These are phyloP conservation scores for Oscheius sp. DNA, from an alignment of 2,888 invertebrate genomes.

Conservation along the genomic window DNA sequence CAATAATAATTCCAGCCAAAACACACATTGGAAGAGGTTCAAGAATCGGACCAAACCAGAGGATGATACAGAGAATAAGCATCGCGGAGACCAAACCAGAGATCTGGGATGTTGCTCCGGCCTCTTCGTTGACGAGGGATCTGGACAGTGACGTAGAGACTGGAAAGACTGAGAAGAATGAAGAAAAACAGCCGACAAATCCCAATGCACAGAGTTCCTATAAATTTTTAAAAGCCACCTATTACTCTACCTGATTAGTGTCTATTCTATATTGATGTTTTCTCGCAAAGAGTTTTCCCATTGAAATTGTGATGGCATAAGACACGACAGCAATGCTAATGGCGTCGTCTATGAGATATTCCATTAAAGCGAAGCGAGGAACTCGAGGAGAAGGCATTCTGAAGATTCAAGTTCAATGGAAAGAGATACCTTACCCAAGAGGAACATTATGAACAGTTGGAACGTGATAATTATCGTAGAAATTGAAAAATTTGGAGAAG, in stretches of 20 bases:
- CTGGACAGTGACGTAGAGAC: constrained; percentile 52
- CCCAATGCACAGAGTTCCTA: constrained; percentile 62
- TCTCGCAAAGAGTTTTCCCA: constrained; percentile 73
- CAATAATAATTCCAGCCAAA: constrained; percentile 72
- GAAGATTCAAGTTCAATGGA: background rate
- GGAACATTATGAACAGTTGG: constrained; percentile 71
- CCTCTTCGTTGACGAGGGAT: constrained; percentile 53
- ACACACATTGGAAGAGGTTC: constrained; percentile 80
- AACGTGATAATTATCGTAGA: constrained; percentile 16
- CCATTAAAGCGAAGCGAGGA: constrained; percentile 62
- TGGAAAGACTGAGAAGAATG: constrained; percentile 71
- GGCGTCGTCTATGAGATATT: constrained; percentile 74
- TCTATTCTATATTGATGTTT: constrained; percentile 73
- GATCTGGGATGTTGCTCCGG: constrained; percentile 72
- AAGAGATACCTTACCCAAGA: constrained; percentile 65
- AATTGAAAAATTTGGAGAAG: constrained; percentile 7
- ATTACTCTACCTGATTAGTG: constrained; percentile 72
- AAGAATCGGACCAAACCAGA: constrained; percentile 88
- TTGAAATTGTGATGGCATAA: constrained; percentile 73
- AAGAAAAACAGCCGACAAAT: constrained; percentile 78
- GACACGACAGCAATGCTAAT: constrained; percentile 73
- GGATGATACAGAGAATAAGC: constrained; percentile 81
- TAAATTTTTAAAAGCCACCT: background rate
- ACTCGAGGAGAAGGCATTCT: constrained; percentile 66
- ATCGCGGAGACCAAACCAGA: constrained; percentile 82